These are phyloP conservation scores for Amphiura filiformis DNA, from an alignment of 35 echinoderm and acorn worm genomes.

Conservation along the genomic window DNA sequence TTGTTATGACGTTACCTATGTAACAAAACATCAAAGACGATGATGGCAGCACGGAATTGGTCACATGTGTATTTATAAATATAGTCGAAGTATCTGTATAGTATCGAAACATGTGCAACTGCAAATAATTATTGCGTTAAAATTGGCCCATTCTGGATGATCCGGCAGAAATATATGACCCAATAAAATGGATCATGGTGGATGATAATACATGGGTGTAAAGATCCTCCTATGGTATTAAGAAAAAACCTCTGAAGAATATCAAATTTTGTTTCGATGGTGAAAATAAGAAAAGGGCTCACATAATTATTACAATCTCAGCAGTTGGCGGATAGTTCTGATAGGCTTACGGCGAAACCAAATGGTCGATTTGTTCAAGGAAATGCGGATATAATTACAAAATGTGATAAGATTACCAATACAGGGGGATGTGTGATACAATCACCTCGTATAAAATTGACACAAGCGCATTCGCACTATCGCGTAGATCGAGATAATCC, in stretches of 20 bases:
- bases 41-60: no score
- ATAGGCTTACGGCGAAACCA: neutral
- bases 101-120: no score
- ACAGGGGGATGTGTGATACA: neutral
- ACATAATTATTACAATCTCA: neutral
- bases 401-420: neutral
- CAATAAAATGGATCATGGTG: neutral
- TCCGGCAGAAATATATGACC: neutral
- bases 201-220: neutral
- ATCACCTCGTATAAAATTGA: neutral
- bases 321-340: neutral
- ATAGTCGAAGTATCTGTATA: no score
- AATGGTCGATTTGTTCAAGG: neutral
- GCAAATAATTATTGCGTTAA: slow-evolving; percentile 2
- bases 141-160: slow-evolving; percentile 52
- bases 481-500: neutral
- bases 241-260: neutral
- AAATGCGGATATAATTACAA: neutral
- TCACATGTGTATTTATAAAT: no score
- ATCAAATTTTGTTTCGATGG: neutral
- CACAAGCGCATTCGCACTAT: neutral
- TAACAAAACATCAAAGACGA: no score
- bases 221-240: slow-evolving; percentile 10
- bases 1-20: no score
- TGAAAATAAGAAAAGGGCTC: neutral